Evolutionary conservation across 92 coral and sea anemone genomes (phyloP), one percentile per base, ranked within the genome.

Genomic region (Epizoanthus scotinus): DNA sequence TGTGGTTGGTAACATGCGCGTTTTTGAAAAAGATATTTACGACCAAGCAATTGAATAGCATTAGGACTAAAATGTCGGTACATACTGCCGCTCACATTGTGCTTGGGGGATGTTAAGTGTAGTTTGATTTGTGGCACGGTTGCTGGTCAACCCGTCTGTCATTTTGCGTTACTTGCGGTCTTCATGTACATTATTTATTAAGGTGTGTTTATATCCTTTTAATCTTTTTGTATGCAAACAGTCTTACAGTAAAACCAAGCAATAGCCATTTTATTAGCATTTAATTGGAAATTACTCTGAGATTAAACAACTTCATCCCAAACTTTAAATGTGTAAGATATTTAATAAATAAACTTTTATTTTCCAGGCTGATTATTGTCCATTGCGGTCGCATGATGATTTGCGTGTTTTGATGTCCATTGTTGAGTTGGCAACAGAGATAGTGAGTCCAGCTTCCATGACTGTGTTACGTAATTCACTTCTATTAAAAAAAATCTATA

Each of bases 191-290:
- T 71, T 15, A 49, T 52, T 71, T 52, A 71, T 71, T 71, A 27
- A 70, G 55, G 21, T 10, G 24, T 71, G 78, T 71, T 53, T 50
- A 50, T 50, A 71, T 28, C 59, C 28, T 71, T 28, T 13, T 25
- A 52, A 71, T 52, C 78, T 24, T 62, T 52, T 50, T 71, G 78
- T 52, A 25, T 3, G 14, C 55, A 1, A 50, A 34, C 54, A 36
- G n/a, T 68, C 54, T 66, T 25, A 24, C 17, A 53, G 4, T 50
- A 59, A 50, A 71, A 47, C 27, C 15, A 44, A 9, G 17, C 22
- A 10, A 6, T 27, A 18, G 28, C 20, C 27, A 25, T 15, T 34
- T 50, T 53, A 52, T 52, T 29, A 53, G 29, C 22, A 3, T 52
- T 53, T 27, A 27, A 53, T 49, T 14, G 18, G 38, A 15, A 28